Percentiles rank a stretch among this genome's conserved stretches.
Conservation (phyloP, 2,888 invertebrate genomes). For the Drosophila hawaiiensis region DNA sequence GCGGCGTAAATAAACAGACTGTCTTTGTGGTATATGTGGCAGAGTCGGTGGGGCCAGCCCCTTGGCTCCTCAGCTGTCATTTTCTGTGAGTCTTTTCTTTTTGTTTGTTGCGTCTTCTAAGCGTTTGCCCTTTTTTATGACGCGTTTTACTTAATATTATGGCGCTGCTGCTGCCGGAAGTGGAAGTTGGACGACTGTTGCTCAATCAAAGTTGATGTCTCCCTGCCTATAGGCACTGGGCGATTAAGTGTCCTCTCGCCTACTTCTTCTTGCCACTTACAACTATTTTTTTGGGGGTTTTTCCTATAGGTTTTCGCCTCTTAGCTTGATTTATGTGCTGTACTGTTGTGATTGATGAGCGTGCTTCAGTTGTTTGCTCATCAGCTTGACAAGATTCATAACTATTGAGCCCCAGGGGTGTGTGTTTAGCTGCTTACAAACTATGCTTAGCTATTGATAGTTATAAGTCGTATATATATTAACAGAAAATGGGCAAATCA, state of each 20-base stretch:
- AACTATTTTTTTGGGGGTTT: not conserved
- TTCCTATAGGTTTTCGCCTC: slow-evolving; percentile 37
- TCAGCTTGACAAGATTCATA: slow-evolving; percentile 31
- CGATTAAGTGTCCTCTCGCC: slow-evolving; percentile 28
- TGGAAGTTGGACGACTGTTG: slow-evolving; percentile 64
- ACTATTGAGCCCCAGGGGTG: slow-evolving; percentile 31
- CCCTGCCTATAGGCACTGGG: slow-evolving; percentile 51
- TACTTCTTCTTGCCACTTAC: not conserved
- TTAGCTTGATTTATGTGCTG: slow-evolving; percentile 83
- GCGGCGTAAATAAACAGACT: slow-evolving; percentile 84
- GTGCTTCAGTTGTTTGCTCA: slow-evolving; percentile 44
- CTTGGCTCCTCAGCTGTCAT: slow-evolving; percentile 5
- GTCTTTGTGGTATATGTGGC: slow-evolving; percentile 70
- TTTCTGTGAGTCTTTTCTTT: slow-evolving; percentile 16
- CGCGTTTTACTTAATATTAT: slow-evolving; percentile 53
- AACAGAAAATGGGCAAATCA: not conserved
- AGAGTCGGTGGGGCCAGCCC: slow-evolving; percentile 21
- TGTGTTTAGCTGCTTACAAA: slow-evolving; percentile 54
- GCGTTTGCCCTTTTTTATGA: slow-evolving; percentile 58
- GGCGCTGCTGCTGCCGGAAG: slow-evolving; percentile 51
- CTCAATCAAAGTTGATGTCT: slow-evolving; percentile 55
- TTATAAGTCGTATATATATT: not conserved
- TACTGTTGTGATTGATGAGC: slow-evolving; percentile 81
- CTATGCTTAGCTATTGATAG: slow-evolving; percentile 20
- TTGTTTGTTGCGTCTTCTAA: slow-evolving; percentile 40